Conservation (phyloP, 2,888 invertebrate genomes). For the Syrista parreyssii region DNA sequence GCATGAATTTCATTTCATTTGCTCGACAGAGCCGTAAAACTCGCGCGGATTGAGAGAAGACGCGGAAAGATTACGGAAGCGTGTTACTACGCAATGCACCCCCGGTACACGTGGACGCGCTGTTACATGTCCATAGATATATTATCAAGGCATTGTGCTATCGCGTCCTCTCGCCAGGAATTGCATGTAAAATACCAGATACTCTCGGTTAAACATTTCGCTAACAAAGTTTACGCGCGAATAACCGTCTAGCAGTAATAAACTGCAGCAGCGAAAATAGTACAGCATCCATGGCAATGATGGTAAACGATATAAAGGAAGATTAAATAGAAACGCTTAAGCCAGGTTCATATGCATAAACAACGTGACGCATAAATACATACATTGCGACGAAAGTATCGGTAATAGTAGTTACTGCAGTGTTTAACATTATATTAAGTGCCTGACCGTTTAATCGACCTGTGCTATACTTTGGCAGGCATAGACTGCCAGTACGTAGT, state of each 20-base stretch:
- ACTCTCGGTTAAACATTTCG: background rate
- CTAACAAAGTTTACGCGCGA: background rate
- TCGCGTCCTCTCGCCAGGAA: background rate
- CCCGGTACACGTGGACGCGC: background rate
- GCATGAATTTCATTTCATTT: constrained; percentile 61
- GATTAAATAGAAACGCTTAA: background rate
- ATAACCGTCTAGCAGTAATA: background rate
- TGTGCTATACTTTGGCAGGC: background rate
- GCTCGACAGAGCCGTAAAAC: constrained; percentile 49
- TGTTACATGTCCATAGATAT: background rate
- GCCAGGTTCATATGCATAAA: background rate
- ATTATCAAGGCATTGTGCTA: background rate
- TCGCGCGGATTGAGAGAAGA: constrained; percentile 21
- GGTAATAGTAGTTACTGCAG: background rate
- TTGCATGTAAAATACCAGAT: background rate
- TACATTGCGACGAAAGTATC: background rate
- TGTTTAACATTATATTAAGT: background rate
- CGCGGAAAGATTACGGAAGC: constrained; percentile 17
- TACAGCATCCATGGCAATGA: background rate
- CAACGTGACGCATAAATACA: background rate
- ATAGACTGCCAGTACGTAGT: background rate
- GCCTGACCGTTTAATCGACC: background rate
- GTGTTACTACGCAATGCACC: background rate
- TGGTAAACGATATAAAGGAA: background rate
- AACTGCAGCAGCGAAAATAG: background rate